A percentile compares a stretch with the other conserved stretches of the same genome.
Conservation (phyloP, 2,113 vertebrate species). For the Oreocharis arfaki region DNA sequence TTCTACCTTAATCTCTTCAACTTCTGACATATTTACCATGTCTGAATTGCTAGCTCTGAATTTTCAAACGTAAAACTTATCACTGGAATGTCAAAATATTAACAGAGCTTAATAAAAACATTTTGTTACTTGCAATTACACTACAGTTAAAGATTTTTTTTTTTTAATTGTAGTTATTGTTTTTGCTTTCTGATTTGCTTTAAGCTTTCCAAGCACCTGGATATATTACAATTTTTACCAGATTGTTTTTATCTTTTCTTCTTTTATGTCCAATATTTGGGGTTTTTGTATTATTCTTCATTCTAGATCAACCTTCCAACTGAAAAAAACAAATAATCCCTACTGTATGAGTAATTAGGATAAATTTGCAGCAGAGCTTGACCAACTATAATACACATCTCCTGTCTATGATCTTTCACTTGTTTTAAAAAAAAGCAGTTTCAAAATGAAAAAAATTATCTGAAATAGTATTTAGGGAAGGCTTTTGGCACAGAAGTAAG, state of each 20-base stretch:
- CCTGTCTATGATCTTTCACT: not conserved
- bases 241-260: rapidly evolving
- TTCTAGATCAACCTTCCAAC: not conserved
- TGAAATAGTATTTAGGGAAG: not conserved
- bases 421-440: not conserved
- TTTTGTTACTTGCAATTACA: not conserved
- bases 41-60: not conserved
- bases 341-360: not conserved
- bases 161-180: not conserved
- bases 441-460: not conserved
- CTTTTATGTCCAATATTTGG: not conserved
- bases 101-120: not conserved
- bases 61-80: not conserved
- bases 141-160: rapidly evolving
- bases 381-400: not conserved
- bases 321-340: not conserved
- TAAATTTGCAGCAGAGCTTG: not conserved
- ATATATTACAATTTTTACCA: not conserved
- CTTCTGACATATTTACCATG: not conserved
- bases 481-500: rapidly evolving
- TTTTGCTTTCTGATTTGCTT: not conserved
- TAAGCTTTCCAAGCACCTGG: not conserved
- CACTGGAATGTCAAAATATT: not conserved
- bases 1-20: not conserved
- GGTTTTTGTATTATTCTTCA: not conserved